Evolutionary conservation across 2,113 vertebrate species (phyloP).

Genomic region (Mirounga angustirostris): DNA sequence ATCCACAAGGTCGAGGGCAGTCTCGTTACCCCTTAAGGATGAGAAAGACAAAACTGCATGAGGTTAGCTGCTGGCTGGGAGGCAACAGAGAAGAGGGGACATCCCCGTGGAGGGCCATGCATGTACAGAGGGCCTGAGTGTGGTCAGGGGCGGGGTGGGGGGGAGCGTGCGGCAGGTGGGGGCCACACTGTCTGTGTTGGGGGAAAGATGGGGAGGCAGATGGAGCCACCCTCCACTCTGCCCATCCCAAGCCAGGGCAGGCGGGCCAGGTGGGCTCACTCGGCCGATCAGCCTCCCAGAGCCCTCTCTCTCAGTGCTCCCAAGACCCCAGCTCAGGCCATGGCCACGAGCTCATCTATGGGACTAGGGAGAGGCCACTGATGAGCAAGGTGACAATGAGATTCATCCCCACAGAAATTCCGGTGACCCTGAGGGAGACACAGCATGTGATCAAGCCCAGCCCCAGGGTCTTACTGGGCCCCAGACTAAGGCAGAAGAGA

Average conservation of each 20-base stretch:
- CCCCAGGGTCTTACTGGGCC: not conserved
- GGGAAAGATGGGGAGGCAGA: too few relatives aligned
- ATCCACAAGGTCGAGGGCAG: too few relatives aligned
- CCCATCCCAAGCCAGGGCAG: not conserved
- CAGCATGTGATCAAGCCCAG: not conserved
- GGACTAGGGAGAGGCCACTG: not conserved
- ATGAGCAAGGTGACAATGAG: not conserved
- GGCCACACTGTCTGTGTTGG: not conserved
- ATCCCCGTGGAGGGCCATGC: not conserved
- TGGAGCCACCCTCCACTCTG: not conserved
- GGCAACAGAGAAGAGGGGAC: too few relatives aligned
- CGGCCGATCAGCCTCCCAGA: not conserved
- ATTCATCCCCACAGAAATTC: too few relatives aligned
- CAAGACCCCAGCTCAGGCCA: not conserved
- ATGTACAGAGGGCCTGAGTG: too few relatives aligned
- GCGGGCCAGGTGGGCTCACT: not conserved
- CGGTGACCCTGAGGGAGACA: fast-evolving
- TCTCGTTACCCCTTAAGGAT: fast-evolving
- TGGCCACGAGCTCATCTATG: fast-evolving
- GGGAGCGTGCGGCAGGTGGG: too few relatives aligned
- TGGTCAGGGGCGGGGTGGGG: not conserved
- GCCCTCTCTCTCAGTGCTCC: not conserved
- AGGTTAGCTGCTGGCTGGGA: not conserved
- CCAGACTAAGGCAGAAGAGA: not conserved
- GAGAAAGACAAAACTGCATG: not conserved